Conservation (phyloP, 2,797 vertebrate species). For the Artibeus lituratus region DNA sequence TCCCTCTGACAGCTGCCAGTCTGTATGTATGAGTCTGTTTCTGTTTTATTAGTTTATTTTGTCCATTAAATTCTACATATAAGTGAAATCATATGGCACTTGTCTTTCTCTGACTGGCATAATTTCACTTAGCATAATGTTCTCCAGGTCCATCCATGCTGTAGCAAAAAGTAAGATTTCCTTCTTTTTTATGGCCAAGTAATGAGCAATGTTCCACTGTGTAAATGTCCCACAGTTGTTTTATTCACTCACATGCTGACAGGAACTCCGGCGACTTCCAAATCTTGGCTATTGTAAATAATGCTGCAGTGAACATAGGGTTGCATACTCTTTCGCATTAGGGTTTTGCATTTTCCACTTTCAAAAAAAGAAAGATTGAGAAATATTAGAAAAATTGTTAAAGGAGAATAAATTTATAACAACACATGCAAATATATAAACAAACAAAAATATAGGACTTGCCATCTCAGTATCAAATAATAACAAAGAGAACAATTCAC, state of each 20-base stretch:
- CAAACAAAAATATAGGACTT: neutral
- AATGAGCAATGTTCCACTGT: neutral
- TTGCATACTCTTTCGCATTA: neutral
- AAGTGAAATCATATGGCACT: neutral
- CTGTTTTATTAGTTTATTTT: neutral
- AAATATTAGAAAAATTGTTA: neutral
- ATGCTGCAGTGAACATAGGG: neutral
- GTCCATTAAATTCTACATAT: neutral
- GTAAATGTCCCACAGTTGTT: neutral
- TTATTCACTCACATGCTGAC: neutral
- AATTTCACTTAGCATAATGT: neutral
- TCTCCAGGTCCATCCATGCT: neutral
- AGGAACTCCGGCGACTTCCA: neutral
- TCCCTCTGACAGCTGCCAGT: neutral
- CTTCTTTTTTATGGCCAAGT: neutral
- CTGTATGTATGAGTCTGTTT: neutral
- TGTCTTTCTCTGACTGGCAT: neutral
- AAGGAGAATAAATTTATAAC: neutral
- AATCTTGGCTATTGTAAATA: neutral
- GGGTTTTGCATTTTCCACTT: neutral
- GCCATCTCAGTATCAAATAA: neutral
- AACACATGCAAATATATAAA: neutral
- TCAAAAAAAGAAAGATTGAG: neutral
- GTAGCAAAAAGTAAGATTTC: neutral
- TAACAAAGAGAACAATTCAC: neutral